phyloP scores from a whole-genome alignment of 1,140 invertebrate species.

The Globodera rostochiensis region DNA sequence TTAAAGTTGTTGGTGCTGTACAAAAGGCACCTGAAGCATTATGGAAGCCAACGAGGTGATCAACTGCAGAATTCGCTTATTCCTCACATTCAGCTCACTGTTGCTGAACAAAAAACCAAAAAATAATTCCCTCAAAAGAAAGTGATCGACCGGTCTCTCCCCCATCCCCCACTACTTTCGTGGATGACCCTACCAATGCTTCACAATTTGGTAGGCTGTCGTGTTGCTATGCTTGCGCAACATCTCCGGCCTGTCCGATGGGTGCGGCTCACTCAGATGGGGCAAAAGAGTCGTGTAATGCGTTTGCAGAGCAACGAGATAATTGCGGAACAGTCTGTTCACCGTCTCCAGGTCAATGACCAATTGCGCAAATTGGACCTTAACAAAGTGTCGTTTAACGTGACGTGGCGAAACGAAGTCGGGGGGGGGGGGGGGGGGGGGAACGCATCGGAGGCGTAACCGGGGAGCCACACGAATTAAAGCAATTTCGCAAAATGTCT shows the following conservation, averaged over 20 bases:
- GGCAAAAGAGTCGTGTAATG: conserved; percentile 42
- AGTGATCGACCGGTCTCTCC: not conserved
- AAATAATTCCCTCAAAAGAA: not conserved
- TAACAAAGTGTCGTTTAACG: not conserved
- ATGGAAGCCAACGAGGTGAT: conserved; percentile 47
- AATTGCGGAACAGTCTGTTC: conserved; percentile 43
- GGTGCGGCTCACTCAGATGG: conserved; percentile 40
- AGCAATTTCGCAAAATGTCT: too few species aligned
- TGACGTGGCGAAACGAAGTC: not conserved
- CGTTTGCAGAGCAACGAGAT: conserved; percentile 36
- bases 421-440: too few species aligned
- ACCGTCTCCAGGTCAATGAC: conserved; percentile 43
- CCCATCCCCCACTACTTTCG: too few species aligned
- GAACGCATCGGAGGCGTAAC: too few species aligned
- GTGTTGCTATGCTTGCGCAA: conserved; percentile 46
- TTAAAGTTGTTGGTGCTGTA: not conserved
- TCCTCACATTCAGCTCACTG: conserved; percentile 40
- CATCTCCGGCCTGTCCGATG: conserved; percentile 40
- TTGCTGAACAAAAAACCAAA: conserved; percentile 26
- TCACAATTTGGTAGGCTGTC: conserved; percentile 52
- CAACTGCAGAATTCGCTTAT: conserved; percentile 40
- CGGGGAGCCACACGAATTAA: too few species aligned
- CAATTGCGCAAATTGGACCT: conserved; percentile 45
- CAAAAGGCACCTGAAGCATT: conserved; percentile 35
- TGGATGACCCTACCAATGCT: conserved; percentile 36